A percentile compares a stretch with the other conserved stretches of the same genome.
Evolutionary conservation across 2,113 vertebrate species (phyloP).

Genomic region (Calyptommatus sinebrachiatus): DNA sequence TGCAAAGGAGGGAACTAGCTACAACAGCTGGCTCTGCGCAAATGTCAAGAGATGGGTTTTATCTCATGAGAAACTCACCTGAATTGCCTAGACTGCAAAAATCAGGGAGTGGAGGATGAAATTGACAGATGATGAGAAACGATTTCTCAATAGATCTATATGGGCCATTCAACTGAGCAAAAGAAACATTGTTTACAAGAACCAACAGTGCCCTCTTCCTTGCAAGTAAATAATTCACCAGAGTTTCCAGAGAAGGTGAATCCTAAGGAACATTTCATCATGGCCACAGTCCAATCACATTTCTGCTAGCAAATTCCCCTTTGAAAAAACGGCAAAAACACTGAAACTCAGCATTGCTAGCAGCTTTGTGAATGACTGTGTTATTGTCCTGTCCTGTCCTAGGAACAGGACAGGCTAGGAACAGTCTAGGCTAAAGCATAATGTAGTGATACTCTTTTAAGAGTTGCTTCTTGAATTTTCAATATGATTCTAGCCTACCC

Average conservation of each 20-base stretch:
- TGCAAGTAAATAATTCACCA: constrained; percentile 33
- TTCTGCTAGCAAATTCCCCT: not conserved
- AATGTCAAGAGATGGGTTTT: not conserved
- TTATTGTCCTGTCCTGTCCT: not conserved
- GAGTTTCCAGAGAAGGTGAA: not conserved
- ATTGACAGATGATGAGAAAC: accelerated
- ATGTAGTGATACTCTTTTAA: no score
- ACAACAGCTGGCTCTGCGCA: no score
- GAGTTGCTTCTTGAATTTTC: no score
- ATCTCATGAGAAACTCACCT: not conserved
- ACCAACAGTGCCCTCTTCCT: constrained; percentile 49
- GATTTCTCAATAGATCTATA: not conserved
- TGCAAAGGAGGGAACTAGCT: not conserved
- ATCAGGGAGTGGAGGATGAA: not conserved
- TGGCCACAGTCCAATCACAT: not conserved
- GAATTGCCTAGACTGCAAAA: not conserved
- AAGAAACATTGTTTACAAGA: constrained; percentile 3
- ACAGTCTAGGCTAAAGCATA: no score
- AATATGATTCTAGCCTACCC: no score
- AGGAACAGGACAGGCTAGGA: not conserved
- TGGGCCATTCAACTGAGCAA: constrained; percentile 9
- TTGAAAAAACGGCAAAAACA: not conserved
- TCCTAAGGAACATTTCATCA: not conserved
- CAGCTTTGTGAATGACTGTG: not conserved
- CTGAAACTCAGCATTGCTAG: not conserved